Evolutionary conservation across 2,113 vertebrate species (phyloP).

Genomic region (Pedetes capensis): DNA sequence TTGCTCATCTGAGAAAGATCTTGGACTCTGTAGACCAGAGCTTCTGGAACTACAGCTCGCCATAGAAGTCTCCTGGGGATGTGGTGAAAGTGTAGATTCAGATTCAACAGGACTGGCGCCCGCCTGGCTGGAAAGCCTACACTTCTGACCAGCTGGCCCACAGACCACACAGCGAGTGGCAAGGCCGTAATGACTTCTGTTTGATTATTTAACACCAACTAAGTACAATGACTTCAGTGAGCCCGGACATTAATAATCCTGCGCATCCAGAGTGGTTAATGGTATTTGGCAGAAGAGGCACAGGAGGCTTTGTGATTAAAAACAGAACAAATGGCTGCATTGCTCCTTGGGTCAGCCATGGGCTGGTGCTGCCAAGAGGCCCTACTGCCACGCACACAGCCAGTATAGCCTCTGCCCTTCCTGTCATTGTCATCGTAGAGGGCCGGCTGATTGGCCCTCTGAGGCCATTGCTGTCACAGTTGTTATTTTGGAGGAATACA

Average conservation of each 20-base stretch:
- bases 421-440: background rate
- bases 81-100: background rate
- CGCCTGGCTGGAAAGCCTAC: rapidly evolving
- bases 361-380: background rate
- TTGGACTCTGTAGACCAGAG: background rate
- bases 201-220: background rate
- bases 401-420: background rate
- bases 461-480: background rate
- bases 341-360: background rate
- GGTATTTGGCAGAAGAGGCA: background rate
- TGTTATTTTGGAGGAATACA: background rate
- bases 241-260: background rate
- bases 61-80: background rate
- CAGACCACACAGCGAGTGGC: rapidly evolving
- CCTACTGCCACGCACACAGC: background rate
- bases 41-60: background rate
- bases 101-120: rapidly evolving
- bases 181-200: background rate
- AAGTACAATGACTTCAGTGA: background rate
- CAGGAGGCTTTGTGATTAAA: constrained; percentile 13
- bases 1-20: background rate
- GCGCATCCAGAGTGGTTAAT: background rate
- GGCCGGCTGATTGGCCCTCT: background rate
- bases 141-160: background rate
- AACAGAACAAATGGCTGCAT: constrained; percentile 40